phyloP scores from a whole-genome alignment of 1,140 invertebrate genomes.

The Vanessa tameamea region DNA sequence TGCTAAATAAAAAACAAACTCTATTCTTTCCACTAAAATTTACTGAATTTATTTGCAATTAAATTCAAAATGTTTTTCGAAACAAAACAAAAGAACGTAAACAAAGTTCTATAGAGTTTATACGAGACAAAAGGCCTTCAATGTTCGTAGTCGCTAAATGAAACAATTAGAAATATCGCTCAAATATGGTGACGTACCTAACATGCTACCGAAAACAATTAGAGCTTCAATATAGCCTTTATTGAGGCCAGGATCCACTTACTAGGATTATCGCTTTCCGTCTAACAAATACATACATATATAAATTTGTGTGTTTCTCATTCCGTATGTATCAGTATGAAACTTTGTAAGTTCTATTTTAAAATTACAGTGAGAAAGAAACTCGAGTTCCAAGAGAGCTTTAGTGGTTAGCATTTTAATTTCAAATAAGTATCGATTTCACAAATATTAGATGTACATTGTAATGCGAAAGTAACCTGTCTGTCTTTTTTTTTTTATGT shows the following conservation, averaged over 20 bases:
- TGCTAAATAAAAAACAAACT: too few relatives aligned
- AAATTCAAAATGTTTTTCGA: not conserved
- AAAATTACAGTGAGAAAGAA: too few relatives aligned
- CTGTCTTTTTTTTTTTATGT: too few relatives aligned
- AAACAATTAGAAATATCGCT: slow-evolving; percentile 67
- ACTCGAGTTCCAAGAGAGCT: too few relatives aligned
- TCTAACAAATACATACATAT: not conserved
- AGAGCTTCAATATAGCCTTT: slow-evolving; percentile 53
- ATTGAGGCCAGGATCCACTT: slow-evolving; percentile 47
- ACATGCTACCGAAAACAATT: slow-evolving; percentile 65
- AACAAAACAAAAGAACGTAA: not conserved
- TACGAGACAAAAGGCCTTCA: slow-evolving; percentile 50
- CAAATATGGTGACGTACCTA: slow-evolving; percentile 52
- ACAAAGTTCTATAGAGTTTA: not conserved
- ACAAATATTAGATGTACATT: too few relatives aligned
- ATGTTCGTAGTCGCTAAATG: slow-evolving; percentile 49
- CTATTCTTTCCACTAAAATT: too few relatives aligned
- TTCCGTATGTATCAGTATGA: not conserved
- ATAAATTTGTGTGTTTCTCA: not conserved
- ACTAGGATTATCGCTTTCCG: slow-evolving; percentile 51
- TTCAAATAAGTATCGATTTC: too few relatives aligned
- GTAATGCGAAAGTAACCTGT: too few relatives aligned
- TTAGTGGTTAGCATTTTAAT: too few relatives aligned
- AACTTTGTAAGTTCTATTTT: too few relatives aligned
- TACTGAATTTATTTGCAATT: too few relatives aligned